These are phyloP conservation scores for Hydraecia micacea DNA, from an alignment of 2,888 invertebrate species.

Conservation along the genomic window DNA sequence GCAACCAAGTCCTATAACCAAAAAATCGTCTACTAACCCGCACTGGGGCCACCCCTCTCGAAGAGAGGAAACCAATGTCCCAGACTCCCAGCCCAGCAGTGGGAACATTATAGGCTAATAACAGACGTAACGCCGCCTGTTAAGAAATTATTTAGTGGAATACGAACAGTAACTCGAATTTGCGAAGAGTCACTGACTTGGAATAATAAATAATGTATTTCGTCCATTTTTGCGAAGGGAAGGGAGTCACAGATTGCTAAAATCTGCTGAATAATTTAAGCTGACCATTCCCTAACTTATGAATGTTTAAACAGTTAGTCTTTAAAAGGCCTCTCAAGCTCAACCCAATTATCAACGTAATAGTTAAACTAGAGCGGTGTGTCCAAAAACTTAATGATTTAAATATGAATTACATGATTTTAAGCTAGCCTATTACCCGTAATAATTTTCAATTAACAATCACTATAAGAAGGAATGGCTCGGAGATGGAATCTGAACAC, in stretches of 20 bases:
- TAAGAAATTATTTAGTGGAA: constrained; percentile 39
- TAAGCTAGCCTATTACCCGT: neutral
- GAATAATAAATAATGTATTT: constrained; percentile 48
- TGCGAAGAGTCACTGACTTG: constrained; percentile 18
- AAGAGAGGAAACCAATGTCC: neutral
- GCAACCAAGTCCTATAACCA: neutral
- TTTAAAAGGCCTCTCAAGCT: constrained; percentile 12
- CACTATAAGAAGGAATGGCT: constrained; percentile 19
- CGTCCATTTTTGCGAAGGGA: constrained; percentile 28
- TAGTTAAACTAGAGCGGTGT: neutral
- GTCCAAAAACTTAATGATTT: constrained; percentile 17
- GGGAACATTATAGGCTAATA: neutral
- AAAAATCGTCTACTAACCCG: neutral
- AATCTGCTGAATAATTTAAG: constrained; percentile 56
- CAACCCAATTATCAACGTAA: neutral
- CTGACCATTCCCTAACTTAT: constrained; percentile 36
- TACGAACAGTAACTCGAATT: constrained; percentile 30
- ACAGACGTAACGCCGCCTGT: constrained; percentile 11
- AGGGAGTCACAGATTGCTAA: constrained; percentile 31
- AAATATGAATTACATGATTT: constrained; percentile 13
- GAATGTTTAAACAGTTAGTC: constrained; percentile 54
- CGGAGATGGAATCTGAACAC: constrained; percentile 10
- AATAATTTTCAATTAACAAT: constrained; percentile 11
- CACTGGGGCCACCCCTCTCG: neutral
- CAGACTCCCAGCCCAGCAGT: neutral